phyloP scores from a whole-genome alignment of 2,888 invertebrate genomes.

The Troilus luridus region DNA sequence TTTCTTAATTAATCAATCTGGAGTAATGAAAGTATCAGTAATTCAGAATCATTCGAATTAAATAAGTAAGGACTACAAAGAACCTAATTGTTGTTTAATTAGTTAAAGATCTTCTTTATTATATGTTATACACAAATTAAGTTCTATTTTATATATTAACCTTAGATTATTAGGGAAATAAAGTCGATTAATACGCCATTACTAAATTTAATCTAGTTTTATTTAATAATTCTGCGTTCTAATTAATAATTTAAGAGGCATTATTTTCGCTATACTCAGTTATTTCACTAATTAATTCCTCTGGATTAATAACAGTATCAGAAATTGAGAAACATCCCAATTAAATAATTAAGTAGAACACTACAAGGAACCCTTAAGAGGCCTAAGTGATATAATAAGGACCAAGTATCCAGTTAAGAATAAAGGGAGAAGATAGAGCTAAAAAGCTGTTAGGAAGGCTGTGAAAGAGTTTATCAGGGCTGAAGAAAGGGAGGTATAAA shows the following conservation, averaged over 20 bases:
- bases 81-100: too few relatives aligned
- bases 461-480: conserved; percentile 49
- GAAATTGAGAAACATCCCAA: not conserved
- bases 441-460: conserved; percentile 47
- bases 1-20: too few relatives aligned
- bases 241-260: not conserved
- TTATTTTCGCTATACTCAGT: not conserved
- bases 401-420: conserved; percentile 38
- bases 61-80: too few relatives aligned
- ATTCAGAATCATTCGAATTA: too few relatives aligned
- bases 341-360: not conserved
- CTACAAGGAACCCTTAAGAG: not conserved
- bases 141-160: too few relatives aligned
- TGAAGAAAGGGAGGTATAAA: conserved; percentile 41
- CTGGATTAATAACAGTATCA: not conserved
- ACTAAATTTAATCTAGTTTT: too few relatives aligned
- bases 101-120: too few relatives aligned
- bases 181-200: too few relatives aligned
- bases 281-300: not conserved
- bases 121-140: too few relatives aligned
- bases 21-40: too few relatives aligned
- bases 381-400: conserved; percentile 32
- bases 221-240: not conserved
- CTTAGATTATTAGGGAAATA: too few relatives aligned
- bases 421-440: conserved; percentile 45